Base-by-base conservation (phyloP, 2,888 invertebrate species). In the Drosophila kanekoi region DNA sequence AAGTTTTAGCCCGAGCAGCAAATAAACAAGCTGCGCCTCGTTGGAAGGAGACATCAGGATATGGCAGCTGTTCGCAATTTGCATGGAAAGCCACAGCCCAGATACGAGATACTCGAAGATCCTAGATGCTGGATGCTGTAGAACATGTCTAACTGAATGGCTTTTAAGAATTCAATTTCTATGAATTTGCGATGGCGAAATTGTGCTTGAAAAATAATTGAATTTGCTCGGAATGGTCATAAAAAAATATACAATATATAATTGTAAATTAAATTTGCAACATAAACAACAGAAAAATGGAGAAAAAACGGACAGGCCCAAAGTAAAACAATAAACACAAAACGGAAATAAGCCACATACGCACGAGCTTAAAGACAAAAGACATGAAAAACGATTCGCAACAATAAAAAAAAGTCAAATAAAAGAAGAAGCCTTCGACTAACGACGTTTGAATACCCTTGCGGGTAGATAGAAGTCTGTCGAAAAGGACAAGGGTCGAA, bases 211-310 rank as follows among this genome's bases (percentile, higher is more conserved):
- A 72, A 70, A 69, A 69, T 81, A 83, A 83, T 83, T 87, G 71
- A 77, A 87, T 83, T 77, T 70, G 18, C 38, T 60, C 49, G 70
- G 41, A 54, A 51, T 44, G 43, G 49, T 43, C 44, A 76, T 64
- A 53, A 77, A 77, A 32, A 53, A 40, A 81, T 71, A 74, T 69
- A 81, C n/a, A n/a, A n/a, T 71, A 83, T 82, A 82, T 85, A 87
- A 87, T 87, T 85, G 86, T 80, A 72, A 82, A 88, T 87, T 87
- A 88, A 83, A 83, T 83, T 87, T 59, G 78, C 69, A 82, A 77
- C 52, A 71, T 77, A 81, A 85, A 74, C 65, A 71, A 73, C 0
- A 70, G 60, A 57, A 16, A 40, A 40, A 18, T 11, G 16, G 16
- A 13, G 28, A 40, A 52, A 18, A 72, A 49, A 18, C 11, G 35